These are phyloP conservation scores for Chinchilla lanigera DNA, from an alignment of 2,113 vertebrate genomes.

Conservation along the genomic window DNA sequence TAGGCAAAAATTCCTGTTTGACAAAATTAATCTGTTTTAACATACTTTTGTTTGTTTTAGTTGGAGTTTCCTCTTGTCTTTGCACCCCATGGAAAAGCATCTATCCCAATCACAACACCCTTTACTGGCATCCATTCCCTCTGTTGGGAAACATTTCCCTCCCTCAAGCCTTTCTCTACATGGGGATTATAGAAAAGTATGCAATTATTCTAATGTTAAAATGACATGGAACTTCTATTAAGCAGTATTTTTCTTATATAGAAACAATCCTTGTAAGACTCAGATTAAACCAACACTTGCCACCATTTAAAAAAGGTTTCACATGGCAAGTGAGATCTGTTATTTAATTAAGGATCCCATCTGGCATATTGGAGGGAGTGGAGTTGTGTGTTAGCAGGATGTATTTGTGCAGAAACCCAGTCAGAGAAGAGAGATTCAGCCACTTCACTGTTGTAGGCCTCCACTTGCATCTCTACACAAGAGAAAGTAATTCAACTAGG, in stretches of 20 bases:
- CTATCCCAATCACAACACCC: too few species aligned
- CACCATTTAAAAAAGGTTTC: slow-evolving; percentile 13
- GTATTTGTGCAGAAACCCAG: neutral
- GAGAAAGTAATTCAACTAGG: neutral
- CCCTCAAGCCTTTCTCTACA: neutral
- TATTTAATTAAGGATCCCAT: neutral
- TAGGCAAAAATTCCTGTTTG: slow-evolving; percentile 32
- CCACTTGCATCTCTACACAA: neutral
- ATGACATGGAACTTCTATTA: neutral
- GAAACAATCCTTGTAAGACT: neutral
- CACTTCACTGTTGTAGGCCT: neutral
- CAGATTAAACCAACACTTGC: slow-evolving; percentile 5
- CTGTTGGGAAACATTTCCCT: neutral
- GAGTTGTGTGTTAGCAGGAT: neutral
- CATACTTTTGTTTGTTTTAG: neutral
- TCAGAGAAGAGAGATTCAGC: neutral
- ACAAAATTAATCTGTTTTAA: slow-evolving; percentile 13
- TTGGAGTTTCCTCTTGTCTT: neutral
- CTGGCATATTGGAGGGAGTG: neutral
- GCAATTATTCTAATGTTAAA: neutral
- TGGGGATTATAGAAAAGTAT: rapidly evolving
- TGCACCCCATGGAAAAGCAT: neutral
- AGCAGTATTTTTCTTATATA: neutral
- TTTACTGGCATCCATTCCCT: neutral
- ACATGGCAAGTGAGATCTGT: neutral